phyloP scores from a whole-genome alignment of 2,888 invertebrate genomes.

The Clitarchus hookeri region DNA sequence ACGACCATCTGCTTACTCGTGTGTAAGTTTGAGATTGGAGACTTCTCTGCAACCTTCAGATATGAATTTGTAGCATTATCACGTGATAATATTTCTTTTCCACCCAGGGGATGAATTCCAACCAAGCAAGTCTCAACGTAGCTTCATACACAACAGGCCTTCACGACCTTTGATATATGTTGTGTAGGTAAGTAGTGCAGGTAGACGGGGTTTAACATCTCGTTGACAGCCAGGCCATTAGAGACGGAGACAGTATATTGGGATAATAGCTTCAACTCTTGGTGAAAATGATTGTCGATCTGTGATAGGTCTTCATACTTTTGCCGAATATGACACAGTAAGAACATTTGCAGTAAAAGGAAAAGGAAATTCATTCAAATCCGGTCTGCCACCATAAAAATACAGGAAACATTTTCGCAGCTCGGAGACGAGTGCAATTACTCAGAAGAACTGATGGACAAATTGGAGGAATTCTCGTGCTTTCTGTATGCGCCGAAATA shows the following conservation, averaged over 20 bases:
- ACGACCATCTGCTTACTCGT: neutral
- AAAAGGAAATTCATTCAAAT: slow-evolving; percentile 10
- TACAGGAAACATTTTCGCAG: slow-evolving; percentile 21
- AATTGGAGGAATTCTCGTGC: neutral
- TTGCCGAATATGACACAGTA: neutral
- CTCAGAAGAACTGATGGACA: neutral
- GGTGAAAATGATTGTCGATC: neutral
- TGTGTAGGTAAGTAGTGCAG: too few relatives aligned
- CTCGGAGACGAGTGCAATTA: neutral
- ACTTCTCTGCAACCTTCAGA: neutral
- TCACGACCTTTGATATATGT: too few relatives aligned
- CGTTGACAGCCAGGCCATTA: too few relatives aligned
- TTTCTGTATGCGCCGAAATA: neutral
- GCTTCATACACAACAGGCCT: too few relatives aligned
- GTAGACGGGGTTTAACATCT: too few relatives aligned
- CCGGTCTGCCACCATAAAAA: neutral
- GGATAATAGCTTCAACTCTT: neutral
- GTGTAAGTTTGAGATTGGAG: neutral
- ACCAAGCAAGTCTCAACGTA: too few relatives aligned
- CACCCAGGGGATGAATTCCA: too few relatives aligned
- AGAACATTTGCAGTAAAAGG: neutral
- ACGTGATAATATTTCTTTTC: too few relatives aligned
- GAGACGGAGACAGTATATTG: too few relatives aligned
- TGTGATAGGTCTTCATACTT: slow-evolving; percentile 6
- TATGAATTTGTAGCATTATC: neutral